Evolutionary conservation across 2,888 invertebrate genomes (phyloP), one percentile per base, ranked within the genome.

Genomic region (Hydropsyche betteni): DNA sequence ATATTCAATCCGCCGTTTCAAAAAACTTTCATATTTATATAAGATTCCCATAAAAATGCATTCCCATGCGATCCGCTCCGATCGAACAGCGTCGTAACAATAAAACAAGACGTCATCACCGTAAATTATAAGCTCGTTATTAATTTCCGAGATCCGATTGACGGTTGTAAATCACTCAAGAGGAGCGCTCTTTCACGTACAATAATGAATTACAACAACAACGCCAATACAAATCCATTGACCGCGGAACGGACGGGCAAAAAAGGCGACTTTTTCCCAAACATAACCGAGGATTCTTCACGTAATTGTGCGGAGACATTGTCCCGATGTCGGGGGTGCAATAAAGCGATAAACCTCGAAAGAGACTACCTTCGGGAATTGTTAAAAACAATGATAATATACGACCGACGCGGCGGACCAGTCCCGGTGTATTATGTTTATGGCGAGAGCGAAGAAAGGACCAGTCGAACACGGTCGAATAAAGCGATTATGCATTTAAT

Each of bases 401-500:
- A 64, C 34, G 64, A 34, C 34, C 24, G 24, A 24, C 24, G 24
- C 24, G 24, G 24, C 24, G 24, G 24, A 24, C 24, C 24, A 24
- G 24, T 24, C 24, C 44, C 24, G 76, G 69, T 78, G 53, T 78
- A 76, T 76, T 78, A 78, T 75, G 78, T 76, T 24, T 33, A 73
- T 68, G 78, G 74, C 75, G 73, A 74, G 61, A 71, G 68, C 72
- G 76, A 75, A 44, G 79, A 79, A 78, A 79, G 78, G 73, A 64
- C 70, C 52, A 44, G 74, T 76, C 76, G 69, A 78, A 79, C 79
- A 77, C 76, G 72, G 74, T 78, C 69, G 77, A 79, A 78, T 78
- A 79, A 78, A 77, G 77, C 78, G 77, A 79, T 79, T 78, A 79
- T 78, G 44, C 44, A 79, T 76, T 78, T 78, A 79, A 79, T 79